phyloP scores from a whole-genome alignment of 2,113 vertebrate genomes.

The Anseranas semipalmata region DNA sequence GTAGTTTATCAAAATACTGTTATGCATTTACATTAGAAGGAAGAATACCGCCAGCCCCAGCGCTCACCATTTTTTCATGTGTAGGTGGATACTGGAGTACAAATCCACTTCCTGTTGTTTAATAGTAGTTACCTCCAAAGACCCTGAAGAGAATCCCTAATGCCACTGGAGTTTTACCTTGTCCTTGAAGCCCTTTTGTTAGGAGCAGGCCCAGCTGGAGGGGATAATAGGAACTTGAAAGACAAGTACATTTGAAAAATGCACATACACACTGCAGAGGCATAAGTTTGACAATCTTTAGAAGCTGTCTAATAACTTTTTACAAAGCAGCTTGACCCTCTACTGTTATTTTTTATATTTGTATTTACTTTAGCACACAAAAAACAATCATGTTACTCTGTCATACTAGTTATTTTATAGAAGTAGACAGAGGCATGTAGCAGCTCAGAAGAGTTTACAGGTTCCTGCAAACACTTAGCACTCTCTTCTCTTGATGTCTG shows the following conservation, averaged over 20 bases:
- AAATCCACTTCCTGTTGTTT: not conserved
- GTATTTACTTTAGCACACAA: conserved; percentile 20
- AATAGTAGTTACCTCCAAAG: not conserved
- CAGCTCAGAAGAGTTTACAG: not conserved
- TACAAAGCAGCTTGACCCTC: conserved; percentile 26
- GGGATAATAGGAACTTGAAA: conserved; percentile 6
- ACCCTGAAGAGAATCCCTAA: not conserved
- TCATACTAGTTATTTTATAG: conserved; percentile 6
- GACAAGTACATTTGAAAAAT: conserved; percentile 9
- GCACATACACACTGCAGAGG: not conserved
- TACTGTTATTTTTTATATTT: conserved; percentile 44
- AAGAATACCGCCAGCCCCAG: not conserved
- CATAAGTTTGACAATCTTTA: not conserved
- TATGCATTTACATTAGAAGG: not conserved
- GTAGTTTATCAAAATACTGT: not conserved
- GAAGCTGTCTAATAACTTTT: conserved; percentile 43
- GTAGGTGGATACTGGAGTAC: not conserved
- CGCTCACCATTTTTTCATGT: not conserved
- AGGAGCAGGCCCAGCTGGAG: not conserved
- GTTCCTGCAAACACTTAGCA: not conserved
- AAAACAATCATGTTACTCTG: conserved; percentile 9
- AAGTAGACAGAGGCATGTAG: not conserved
- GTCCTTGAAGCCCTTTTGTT: not conserved
- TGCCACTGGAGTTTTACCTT: not conserved
- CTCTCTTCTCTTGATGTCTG: conserved; percentile 8